Conservation (phyloP, 1,140 invertebrate genomes). For the Gonioctena quinquepunctata region DNA sequence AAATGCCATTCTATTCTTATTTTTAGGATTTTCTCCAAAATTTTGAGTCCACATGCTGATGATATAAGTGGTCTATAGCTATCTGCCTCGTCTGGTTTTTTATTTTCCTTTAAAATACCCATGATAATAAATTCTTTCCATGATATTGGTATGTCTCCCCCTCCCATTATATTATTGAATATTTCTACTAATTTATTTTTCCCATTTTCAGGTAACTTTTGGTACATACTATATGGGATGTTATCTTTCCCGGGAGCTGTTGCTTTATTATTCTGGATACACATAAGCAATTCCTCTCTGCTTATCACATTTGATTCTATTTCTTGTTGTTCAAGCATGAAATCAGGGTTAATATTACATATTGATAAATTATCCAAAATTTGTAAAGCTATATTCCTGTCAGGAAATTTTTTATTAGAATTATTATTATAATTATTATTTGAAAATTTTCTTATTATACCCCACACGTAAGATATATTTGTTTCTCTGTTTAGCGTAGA, state of each 20-base stretch:
- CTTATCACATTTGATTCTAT: too few relatives aligned
- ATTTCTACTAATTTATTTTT: constrained; percentile 5
- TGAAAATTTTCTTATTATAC: too few relatives aligned
- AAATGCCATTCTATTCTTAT: constrained; percentile 16
- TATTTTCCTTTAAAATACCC: constrained; percentile 6
- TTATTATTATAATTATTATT: too few relatives aligned
- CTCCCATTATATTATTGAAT: background rate
- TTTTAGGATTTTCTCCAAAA: constrained; percentile 21
- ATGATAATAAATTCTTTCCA: constrained; percentile 11
- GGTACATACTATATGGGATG: constrained; percentile 11
- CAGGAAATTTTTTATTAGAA: too few relatives aligned
- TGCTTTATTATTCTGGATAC: too few relatives aligned
- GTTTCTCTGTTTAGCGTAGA: too few relatives aligned
- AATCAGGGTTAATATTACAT: too few relatives aligned
- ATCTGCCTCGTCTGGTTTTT: background rate
- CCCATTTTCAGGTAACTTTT: background rate
- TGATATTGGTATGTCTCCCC: constrained; percentile 1
- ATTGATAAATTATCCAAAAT: too few relatives aligned
- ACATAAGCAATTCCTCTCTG: too few relatives aligned
- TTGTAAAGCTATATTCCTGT: too few relatives aligned
- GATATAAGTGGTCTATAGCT: constrained; percentile 13
- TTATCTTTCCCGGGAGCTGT: constrained; percentile 19
- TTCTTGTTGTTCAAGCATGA: too few relatives aligned
- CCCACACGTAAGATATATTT: too few relatives aligned
- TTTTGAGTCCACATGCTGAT: constrained; percentile 5